Base-by-base conservation (phyloP, 2,797 vertebrate genomes). In the Pristis pectinata region DNA sequence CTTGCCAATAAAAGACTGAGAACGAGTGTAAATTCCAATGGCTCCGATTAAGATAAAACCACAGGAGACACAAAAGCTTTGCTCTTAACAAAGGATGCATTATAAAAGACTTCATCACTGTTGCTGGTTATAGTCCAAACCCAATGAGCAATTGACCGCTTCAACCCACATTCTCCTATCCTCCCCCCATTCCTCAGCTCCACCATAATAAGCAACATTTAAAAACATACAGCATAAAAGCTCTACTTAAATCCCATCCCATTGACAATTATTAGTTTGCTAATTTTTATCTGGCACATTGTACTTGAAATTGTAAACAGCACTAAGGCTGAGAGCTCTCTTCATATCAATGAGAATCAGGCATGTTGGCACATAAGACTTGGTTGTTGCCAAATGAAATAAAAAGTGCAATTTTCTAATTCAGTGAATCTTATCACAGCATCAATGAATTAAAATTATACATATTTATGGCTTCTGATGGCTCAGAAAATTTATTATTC, bases 1-100 rank as follows among this genome's bases (percentile, higher is more conserved):
- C 49, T 76, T 94, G 92, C 67, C 92, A 93, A 74, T 70, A 53
- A 92, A 74, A 74, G 41, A 34, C 70, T 34, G 37, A 44, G 70
- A 72, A 94, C 49, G 7, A 93, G 37, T 6, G 56, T 94, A 94
- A 94, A 74, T 94, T 76, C 67, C 92, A 76, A 80, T 56, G 41
- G 92, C 70, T 94, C 70, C 67, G 72, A 94, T 94, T 94, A 30
- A 76, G 49, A 15, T 19, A 93, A 94, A 94, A 94, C 92, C 92
- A 76, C 70, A 76, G 30, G 70, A 76, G 92, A 74, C 92, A 94
- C 92, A 94, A 94, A 34, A 74, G 70, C 70, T 94, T 94, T 74
- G 41, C 92, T 93, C 41, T 53, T 74, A 74, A 93, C 92, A 93
- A 93, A 93, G 67, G 92, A 93, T 93, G 15, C 92, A 34, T 93